Base-by-base conservation (phyloP, 2,888 invertebrate species). In the Homarus gammarus region DNA sequence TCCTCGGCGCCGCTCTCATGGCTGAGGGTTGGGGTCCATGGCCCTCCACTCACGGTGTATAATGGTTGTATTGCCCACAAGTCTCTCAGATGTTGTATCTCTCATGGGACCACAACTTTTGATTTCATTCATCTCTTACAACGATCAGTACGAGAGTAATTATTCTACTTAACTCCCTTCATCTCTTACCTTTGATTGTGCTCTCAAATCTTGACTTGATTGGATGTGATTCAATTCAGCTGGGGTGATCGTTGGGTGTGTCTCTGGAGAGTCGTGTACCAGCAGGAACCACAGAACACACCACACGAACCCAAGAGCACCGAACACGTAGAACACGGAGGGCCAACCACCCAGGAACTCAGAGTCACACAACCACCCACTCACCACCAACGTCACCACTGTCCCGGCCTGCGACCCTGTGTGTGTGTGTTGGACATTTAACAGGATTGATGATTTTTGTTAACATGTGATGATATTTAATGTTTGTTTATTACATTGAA, bases 341-440 rank as follows among this genome's bases (percentile, higher is more conserved):
- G 95, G 94, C 96, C 96, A 96, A 22, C 96, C 95, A 10, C 95
- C 95, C 38, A 91, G 85, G 78, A 90, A 88, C 18, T 56, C 49
- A 85, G 94, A 94, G 90, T 95, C 93, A 93, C 96, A 96, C 8
- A 96, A 93, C 31, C 94, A 93, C 38, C 95, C 95, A 3, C 95
- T 94, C 31, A 95, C 90, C 0, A 96, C 95, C 92, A 95, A 95
- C 0, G 95, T 95, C 10, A 95, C 84, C 2, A 94, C 93, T 0
- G 94, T 93, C 1, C 94, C 95, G 92, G 94, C 93, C 92, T 97
- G 97, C 22, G 97, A 97, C 87, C 97, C 97, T 96, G 94, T 0
- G 36, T n/a, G n/a, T n/a, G n/a, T n/a, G n/a, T n/a, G n/a, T n/a
- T n/a, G n/a, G n/a, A n/a, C n/a, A n/a, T n/a, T n/a, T n/a, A n/a